Evolutionary conservation across 1,140 invertebrate genomes (phyloP).

Genomic region (Leguminivora glycinivorella): DNA sequence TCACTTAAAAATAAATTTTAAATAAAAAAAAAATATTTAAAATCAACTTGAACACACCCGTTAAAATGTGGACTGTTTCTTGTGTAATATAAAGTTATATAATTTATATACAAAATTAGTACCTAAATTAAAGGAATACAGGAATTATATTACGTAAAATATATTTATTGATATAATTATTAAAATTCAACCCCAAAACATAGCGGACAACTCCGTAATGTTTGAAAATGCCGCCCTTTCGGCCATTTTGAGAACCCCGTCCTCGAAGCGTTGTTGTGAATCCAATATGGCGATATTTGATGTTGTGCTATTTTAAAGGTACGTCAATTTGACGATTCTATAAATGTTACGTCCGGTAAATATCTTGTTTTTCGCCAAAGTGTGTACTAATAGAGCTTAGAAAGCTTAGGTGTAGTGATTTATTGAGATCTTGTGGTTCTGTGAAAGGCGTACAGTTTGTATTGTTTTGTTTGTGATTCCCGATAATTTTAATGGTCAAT

Average conservation of each 20-base stretch:
- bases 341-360: constrained; percentile 72
- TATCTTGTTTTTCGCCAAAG: constrained; percentile 56
- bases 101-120: background rate
- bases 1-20: background rate
- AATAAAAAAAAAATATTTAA: too few relatives aligned
- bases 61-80: background rate
- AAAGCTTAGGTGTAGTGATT: constrained; percentile 39
- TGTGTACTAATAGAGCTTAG: constrained; percentile 7
- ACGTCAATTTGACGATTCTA: constrained; percentile 79
- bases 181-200: background rate
- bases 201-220: background rate
- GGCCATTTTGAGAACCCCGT: constrained; percentile 75
- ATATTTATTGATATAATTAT: background rate
- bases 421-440: constrained; percentile 51
- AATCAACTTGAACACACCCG: background rate
- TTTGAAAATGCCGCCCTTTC: constrained; percentile 64
- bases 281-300: constrained; percentile 80
- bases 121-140: background rate
- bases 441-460: constrained; percentile 71
- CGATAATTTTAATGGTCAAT: constrained; percentile 65
- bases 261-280: constrained; percentile 79
- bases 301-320: constrained; percentile 79
- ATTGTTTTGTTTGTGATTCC: constrained; percentile 79
- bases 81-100: background rate
- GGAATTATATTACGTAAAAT: background rate